Evolutionary conservation across 2,113 vertebrate genomes (phyloP), one percentile per base, ranked within the genome.

Genomic region (Canis aureus): DNA sequence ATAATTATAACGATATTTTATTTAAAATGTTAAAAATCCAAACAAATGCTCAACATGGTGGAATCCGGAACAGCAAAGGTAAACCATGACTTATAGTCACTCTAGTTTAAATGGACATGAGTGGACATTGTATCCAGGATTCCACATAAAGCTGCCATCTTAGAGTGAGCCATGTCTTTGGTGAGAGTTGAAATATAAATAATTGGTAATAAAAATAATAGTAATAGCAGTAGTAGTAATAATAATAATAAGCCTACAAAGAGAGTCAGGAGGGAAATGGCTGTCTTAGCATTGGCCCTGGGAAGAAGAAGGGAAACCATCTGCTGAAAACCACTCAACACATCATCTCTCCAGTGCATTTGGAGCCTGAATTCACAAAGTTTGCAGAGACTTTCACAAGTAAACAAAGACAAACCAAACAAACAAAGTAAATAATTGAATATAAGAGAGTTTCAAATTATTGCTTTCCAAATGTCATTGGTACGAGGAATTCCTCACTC

Each of bases 271-370:
- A 79, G 38, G 11, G 15, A 59, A 43, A 78, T 12, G 8, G 49
- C 23, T 1, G 11, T 60, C 8, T 32, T 25, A 20, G 32, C 2
- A 4, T 0, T 67, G 35, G 15, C 32, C n/a, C 7, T 43, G 1
- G 20, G n/a, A 32, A 5, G 10, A 35, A 12, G 51, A 27, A 3
- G 11, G 13, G 11, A 25, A 67, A 15, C 12, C 2, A 11, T 35
- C 8, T 19, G 0, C 13, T 27, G 8, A n/a, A 49, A 67, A 35
- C 35, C 7, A 3, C 8, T 3, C 0, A 20, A 22, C 29, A 20
- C 13, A 11, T 2, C 25, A 35, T 27, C 22, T 4, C 22, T 51
- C 38, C 4, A 17, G 2, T 43, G 29, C n/a, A 2, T 53, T 57
- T 51, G 7, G 7, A 78, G 29, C 16, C 2, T 29, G 19, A 49